Evolutionary conservation across 2,113 vertebrate species (phyloP).

Genomic region (Oryzias melastigma): DNA sequence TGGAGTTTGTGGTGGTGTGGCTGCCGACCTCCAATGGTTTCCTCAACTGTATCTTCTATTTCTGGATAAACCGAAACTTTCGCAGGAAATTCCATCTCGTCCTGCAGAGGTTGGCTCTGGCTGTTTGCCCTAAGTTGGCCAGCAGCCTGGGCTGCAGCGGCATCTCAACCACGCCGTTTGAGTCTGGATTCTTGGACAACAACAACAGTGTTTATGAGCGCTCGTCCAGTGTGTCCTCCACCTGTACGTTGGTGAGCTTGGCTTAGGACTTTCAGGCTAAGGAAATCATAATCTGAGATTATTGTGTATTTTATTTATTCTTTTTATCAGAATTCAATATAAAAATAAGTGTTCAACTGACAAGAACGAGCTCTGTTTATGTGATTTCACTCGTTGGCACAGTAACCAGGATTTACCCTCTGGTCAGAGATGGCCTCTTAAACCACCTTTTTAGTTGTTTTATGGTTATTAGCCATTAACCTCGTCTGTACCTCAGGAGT

Average conservation of each 20-base stretch:
- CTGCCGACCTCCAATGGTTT: slow-evolving; percentile 85
- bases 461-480: slow-evolving; percentile 41
- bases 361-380: slow-evolving; percentile 26
- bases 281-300: slow-evolving; percentile 12
- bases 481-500: slow-evolving; percentile 7
- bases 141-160: slow-evolving; percentile 28
- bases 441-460: slow-evolving; percentile 64
- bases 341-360: slow-evolving; percentile 23
- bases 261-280: slow-evolving; percentile 36
- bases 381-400: slow-evolving; percentile 29
- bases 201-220: slow-evolving; percentile 65
- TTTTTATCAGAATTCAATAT: slow-evolving; percentile 35
- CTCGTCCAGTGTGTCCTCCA: slow-evolving; percentile 77
- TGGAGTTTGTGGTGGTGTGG: slow-evolving; percentile 85
- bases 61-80: slow-evolving; percentile 85
- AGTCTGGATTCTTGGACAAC: slow-evolving; percentile 57
- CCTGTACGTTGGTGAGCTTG: slow-evolving; percentile 68
- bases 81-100: slow-evolving; percentile 77
- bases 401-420: slow-evolving; percentile 34
- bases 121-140: slow-evolving; percentile 55
- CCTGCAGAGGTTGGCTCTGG: slow-evolving; percentile 56
- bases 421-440: slow-evolving; percentile 50
- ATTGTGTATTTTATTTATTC: slow-evolving; percentile 16
- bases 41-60: slow-evolving; percentile 89
- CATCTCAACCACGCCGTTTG: slow-evolving; percentile 24